Evolutionary conservation across 2,888 invertebrate genomes (phyloP).

Genomic region (Acrocyrtus sp.): DNA sequence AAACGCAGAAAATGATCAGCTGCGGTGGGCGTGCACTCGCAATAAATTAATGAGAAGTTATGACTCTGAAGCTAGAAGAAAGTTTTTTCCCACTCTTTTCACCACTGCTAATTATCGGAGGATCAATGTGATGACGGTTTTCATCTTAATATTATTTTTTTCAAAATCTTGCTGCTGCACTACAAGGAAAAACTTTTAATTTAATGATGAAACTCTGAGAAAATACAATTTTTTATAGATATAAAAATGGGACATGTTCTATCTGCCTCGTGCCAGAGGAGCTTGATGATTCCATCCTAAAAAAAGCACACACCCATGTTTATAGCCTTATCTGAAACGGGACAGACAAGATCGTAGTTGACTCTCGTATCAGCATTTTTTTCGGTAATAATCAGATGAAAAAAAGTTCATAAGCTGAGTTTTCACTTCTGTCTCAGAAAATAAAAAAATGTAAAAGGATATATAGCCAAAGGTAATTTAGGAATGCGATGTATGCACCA

Average conservation of each 20-base stretch:
- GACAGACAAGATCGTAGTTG: not conserved
- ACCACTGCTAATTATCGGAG: not conserved
- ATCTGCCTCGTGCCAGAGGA: slow-evolving; percentile 11
- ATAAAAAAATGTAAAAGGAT: no score
- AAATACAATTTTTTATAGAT: not conserved
- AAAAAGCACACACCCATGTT: not conserved
- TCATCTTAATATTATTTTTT: no score
- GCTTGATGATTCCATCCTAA: not conserved
- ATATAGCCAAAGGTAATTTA: no score
- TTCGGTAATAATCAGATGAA: not conserved
- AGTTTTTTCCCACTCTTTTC: not conserved
- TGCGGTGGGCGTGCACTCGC: no score
- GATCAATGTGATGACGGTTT: no score
- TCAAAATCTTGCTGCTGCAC: not conserved
- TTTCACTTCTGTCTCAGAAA: not conserved
- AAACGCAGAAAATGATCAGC: not conserved
- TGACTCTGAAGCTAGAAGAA: no score
- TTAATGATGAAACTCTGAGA: slow-evolving; percentile 5
- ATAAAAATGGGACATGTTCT: not conserved
- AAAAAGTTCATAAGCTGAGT: not conserved
- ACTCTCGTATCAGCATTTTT: not conserved
- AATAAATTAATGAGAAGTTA: not conserved
- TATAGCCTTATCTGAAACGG: not conserved
- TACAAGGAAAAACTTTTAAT: slow-evolving; percentile 5
- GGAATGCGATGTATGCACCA: no score